A percentile compares a stretch with the other conserved stretches of the same genome.
These are phyloP conservation scores for Cosmopolites sordidus DNA, from an alignment of 2,888 invertebrate genomes.

Conservation along the genomic window DNA sequence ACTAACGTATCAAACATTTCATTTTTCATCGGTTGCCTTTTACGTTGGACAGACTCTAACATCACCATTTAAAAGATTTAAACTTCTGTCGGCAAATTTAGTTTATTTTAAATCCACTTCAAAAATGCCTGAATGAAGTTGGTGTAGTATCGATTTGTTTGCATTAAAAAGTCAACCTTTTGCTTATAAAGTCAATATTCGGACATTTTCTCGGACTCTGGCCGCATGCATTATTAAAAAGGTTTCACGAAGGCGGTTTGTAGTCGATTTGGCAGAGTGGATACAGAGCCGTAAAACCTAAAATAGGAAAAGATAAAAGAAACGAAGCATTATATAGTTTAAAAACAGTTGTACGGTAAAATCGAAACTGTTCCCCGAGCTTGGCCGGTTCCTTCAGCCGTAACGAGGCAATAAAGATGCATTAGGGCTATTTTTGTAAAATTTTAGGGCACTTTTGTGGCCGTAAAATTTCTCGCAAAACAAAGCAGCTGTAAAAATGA, in stretches of 20 bases:
- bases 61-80: too few relatives aligned
- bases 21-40: too few relatives aligned
- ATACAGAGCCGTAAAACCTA: slow-evolving; percentile 26
- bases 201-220: slow-evolving; percentile 18
- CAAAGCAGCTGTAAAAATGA: slow-evolving; percentile 26
- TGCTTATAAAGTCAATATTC: slow-evolving; percentile 9
- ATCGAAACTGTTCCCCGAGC: slow-evolving; percentile 20
- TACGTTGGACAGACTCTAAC: too few relatives aligned
- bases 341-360: slow-evolving; percentile 26
- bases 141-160: too few relatives aligned
- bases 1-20: too few relatives aligned
- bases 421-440: slow-evolving; percentile 41
- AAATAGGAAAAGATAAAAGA: slow-evolving; percentile 25
- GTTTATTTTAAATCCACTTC: too few relatives aligned
- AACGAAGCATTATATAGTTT: slow-evolving; percentile 24
- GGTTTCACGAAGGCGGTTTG: slow-evolving; percentile 17
- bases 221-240: slow-evolving; percentile 26
- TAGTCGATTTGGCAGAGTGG: slow-evolving; percentile 28
- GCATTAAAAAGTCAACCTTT: too few relatives aligned
- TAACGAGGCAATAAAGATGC: slow-evolving; percentile 37
- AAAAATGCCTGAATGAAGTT: too few relatives aligned
- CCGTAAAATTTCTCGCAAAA: slow-evolving; percentile 35
- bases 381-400: not conserved
- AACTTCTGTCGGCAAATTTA: too few relatives aligned
- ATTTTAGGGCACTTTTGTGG: slow-evolving; percentile 37